Base-by-base conservation (phyloP, 2,888 invertebrate genomes). In the Lepidochrysops patricia region DNA sequence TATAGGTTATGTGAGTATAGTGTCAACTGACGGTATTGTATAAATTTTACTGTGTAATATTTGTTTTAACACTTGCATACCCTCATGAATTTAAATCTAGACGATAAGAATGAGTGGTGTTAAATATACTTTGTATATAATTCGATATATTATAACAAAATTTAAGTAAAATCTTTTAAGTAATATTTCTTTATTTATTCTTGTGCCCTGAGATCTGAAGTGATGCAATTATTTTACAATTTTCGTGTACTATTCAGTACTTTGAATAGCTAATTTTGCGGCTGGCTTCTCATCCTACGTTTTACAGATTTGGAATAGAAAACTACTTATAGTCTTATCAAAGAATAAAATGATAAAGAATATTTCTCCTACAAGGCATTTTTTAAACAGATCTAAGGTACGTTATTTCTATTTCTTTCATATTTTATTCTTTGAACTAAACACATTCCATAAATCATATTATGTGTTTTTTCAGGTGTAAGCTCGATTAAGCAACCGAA, bases 161-260 rank as follows among this genome's bases (percentile, higher is more conserved):
- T 79, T 79, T 84, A 88, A 87, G 86, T 84, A 89, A 87, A 52
- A 89, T 80, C 83, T 87, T 84, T 86, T 84, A 86, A 85, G 84
- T 84, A 84, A 85, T 72, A 82, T 80, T 80, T 88, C 88, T 89
- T 77, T 85, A 88, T 87, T 85, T 61, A 57, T 63, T 58, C 66
- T 66, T 68, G 61, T 67, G 72, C 79, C 89, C 90, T 90, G 91
- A 91, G 86, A 85, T 87, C 85, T 85, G 86, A 86, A 82, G 75
- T 77, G 72, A 63, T 63, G 64, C 66, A 64, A 64, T 63, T 23
- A 26, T 26, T 26, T 13, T 23, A 50, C 26, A n/a, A 25, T n/a
- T 26, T 5, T 26, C 13, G 50, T 50, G 12, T 50, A 50, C 13
- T 6, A 13, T 25, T 50, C 2, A 26, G n/a, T n/a, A n/a, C 60